phyloP scores from a whole-genome alignment of 2,797 vertebrate species.

The Fistularia tabacaria region DNA sequence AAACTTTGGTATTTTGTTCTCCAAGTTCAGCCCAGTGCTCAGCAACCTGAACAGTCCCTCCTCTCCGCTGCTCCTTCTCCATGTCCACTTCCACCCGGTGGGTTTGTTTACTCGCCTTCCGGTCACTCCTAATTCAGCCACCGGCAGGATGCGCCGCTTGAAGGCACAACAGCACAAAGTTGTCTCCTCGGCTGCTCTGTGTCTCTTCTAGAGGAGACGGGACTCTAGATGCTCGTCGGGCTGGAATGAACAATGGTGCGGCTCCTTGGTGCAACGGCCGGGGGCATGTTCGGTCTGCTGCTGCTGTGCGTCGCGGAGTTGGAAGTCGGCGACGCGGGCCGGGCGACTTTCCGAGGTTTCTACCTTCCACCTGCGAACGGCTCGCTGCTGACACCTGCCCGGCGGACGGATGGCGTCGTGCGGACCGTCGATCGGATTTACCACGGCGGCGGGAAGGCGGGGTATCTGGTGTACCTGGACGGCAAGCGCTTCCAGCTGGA shows the following conservation, averaged over 20 bases:
- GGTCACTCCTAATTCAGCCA: slow-evolving; percentile 37
- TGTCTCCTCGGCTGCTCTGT: slow-evolving; percentile 22
- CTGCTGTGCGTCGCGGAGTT: slow-evolving; percentile 61
- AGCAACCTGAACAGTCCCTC: slow-evolving; percentile 37
- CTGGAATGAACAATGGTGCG: slow-evolving; percentile 64
- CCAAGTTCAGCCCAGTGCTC: slow-evolving; percentile 73
- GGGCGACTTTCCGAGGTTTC: slow-evolving; percentile 54
- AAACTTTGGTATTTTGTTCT: slow-evolving; percentile 83
- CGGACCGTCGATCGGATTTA: slow-evolving; percentile 86
- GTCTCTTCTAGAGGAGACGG: slow-evolving; percentile 42
- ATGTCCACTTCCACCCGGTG: slow-evolving; percentile 25
- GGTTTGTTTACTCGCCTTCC: slow-evolving; percentile 39
- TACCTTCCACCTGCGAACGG: slow-evolving; percentile 69
- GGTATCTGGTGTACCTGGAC: slow-evolving; percentile 86
- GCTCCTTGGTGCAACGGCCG: slow-evolving; percentile 53
- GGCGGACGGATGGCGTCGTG: slow-evolving; percentile 78
- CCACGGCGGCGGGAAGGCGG: slow-evolving; percentile 86
- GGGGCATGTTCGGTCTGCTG: slow-evolving; percentile 56
- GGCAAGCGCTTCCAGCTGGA: slow-evolving; percentile 86
- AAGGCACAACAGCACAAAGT: slow-evolving; percentile 40
- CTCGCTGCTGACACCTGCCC: slow-evolving; percentile 66
- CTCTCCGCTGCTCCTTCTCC: slow-evolving; percentile 3
- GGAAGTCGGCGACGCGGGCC: slow-evolving; percentile 34
- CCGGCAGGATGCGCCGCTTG: slow-evolving; percentile 64
- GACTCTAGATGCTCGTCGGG: slow-evolving; percentile 35